A percentile compares a stretch with the other conserved stretches of the same genome.
phyloP scores from a whole-genome alignment of 2,797 vertebrate genomes.

The Lithobates pipiens region DNA sequence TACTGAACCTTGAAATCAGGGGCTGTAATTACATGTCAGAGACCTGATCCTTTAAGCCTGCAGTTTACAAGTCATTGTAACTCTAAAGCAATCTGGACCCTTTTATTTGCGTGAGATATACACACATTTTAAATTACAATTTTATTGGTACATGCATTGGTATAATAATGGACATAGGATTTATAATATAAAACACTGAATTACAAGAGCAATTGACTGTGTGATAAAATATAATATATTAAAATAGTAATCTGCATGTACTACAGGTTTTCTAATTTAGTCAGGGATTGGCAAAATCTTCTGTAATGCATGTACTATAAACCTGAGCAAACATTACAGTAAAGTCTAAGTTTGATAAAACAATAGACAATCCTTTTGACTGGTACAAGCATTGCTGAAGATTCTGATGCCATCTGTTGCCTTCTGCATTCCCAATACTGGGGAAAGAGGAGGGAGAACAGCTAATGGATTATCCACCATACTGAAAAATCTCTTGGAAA shows the following conservation, averaged over 20 bases:
- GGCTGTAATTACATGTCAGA: conserved; percentile 27
- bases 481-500: neutral
- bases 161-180: conserved; percentile 1
- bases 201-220: conserved; percentile 3
- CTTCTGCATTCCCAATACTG: neutral
- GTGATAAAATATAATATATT: neutral
- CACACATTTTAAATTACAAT: conserved; percentile 1
- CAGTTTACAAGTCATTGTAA: conserved; percentile 20
- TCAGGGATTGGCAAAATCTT: neutral
- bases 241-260: neutral
- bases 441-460: neutral
- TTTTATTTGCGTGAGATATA: conserved; percentile 11
- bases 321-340: neutral
- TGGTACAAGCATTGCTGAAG: neutral
- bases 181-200: neutral
- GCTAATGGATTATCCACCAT: neutral
- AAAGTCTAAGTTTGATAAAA: neutral
- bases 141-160: conserved; percentile 14
- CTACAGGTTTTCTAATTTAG: neutral
- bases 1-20: conserved; percentile 23
- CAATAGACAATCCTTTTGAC: neutral
- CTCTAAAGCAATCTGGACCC: conserved; percentile 11
- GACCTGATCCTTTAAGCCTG: neutral
- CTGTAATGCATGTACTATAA: neutral
- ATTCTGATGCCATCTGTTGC: neutral